These are phyloP conservation scores for Cylloceria caligata DNA, from an alignment of 2,888 invertebrate genomes.

Conservation along the genomic window DNA sequence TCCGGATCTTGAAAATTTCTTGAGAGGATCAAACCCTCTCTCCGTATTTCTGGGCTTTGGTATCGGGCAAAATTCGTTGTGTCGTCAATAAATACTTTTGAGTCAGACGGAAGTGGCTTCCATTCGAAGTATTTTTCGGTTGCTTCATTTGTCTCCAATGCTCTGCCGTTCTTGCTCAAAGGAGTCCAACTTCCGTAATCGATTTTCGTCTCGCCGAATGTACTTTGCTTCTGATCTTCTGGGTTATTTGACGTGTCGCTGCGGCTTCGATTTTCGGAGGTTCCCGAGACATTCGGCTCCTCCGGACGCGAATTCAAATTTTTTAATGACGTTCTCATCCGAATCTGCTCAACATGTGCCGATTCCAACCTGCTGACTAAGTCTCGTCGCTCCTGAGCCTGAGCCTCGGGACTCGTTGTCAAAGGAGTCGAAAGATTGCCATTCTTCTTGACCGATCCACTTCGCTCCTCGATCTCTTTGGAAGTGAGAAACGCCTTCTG, in stretches of 20 bases:
- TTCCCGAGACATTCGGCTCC: conserved; percentile 9
- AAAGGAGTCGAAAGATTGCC: conserved; percentile 39
- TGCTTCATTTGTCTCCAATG: conserved; percentile 65
- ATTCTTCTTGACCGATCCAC: conserved; percentile 11
- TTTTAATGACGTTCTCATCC: conserved; percentile 33
- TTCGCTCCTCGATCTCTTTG: conserved; percentile 13
- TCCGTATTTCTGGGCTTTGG: conserved; percentile 8
- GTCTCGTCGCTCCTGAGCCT: conserved; percentile 61
- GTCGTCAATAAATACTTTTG: conserved; percentile 84
- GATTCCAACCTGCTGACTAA: conserved; percentile 70
- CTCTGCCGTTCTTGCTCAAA: conserved; percentile 73
- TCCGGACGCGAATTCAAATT: conserved; percentile 7
- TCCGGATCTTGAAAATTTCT: conserved; percentile 73
- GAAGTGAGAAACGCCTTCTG: conserved; percentile 9
- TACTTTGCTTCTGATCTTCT: conserved; percentile 36
- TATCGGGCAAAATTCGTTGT: conserved; percentile 69
- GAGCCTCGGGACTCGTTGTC: conserved; percentile 10
- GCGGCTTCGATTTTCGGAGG: not conserved
- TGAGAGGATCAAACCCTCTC: conserved; percentile 67
- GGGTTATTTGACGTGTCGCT: conserved; percentile 4
- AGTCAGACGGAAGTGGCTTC: conserved; percentile 86
- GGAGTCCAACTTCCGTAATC: conserved; percentile 81
- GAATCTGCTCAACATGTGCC: conserved; percentile 73
- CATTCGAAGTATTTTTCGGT: conserved; percentile 79
- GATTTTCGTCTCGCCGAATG: conserved; percentile 60